These are phyloP conservation scores for Cydia pomonella DNA, from an alignment of 1,140 invertebrate species.

Conservation along the genomic window DNA sequence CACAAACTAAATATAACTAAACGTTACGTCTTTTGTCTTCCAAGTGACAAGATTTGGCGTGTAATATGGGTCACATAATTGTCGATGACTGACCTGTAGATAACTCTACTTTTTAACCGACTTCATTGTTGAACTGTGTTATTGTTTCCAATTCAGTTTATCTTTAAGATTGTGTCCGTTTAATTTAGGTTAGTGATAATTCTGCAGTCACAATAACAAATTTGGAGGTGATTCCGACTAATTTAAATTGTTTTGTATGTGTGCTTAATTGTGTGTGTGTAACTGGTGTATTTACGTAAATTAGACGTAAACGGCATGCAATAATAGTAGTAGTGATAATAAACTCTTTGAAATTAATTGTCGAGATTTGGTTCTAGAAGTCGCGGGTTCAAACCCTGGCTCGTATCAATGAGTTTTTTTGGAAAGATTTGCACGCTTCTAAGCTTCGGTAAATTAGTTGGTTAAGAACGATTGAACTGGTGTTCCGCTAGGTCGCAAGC, in stretches of 20 bases:
- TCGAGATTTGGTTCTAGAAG: too few relatives aligned
- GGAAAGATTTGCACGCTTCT: too few relatives aligned
- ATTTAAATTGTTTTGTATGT: background rate
- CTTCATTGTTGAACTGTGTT: slow-evolving; percentile 53
- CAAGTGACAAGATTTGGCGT: background rate
- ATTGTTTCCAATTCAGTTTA: slow-evolving; percentile 68
- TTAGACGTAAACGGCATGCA: background rate
- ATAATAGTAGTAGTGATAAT: too few relatives aligned
- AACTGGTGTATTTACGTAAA: background rate
- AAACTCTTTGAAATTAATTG: too few relatives aligned
- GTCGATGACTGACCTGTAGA: slow-evolving; percentile 58
- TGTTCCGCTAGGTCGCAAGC: too few relatives aligned
- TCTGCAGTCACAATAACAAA: slow-evolving; percentile 41
- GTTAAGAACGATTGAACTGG: too few relatives aligned
- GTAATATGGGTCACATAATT: slow-evolving; percentile 56
- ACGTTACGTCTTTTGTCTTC: slow-evolving; percentile 6
- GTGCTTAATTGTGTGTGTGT: background rate
- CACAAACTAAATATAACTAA: background rate
- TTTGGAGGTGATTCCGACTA: slow-evolving; percentile 27
- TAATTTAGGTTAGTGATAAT: slow-evolving; percentile 69
- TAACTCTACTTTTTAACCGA: slow-evolving; percentile 52
- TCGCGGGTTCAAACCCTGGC: too few relatives aligned
- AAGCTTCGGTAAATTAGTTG: too few relatives aligned
- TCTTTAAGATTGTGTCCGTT: slow-evolving; percentile 60
- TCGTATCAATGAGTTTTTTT: too few relatives aligned